Evolutionary conservation across 2,797 vertebrate species (phyloP).

Genomic region (Notolabrus celidotus): DNA sequence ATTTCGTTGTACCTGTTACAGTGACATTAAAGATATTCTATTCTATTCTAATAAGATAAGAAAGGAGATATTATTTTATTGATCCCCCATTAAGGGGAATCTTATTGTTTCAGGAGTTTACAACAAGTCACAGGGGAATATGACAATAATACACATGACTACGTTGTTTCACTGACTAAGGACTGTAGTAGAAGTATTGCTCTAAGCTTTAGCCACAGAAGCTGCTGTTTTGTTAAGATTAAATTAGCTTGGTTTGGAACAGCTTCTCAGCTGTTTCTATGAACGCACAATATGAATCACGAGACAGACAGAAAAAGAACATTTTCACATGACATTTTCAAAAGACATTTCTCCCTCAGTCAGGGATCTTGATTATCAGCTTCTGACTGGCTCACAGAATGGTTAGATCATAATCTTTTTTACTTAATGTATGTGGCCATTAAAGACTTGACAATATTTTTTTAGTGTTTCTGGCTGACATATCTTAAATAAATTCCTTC

Average conservation of each 20-base stretch:
- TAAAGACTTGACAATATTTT: slow-evolving; percentile 18
- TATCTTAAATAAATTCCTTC: slow-evolving; percentile 30
- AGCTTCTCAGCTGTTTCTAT: background rate
- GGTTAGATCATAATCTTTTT: slow-evolving; percentile 14
- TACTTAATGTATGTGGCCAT: slow-evolving; percentile 5
- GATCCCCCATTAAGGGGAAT: too few species aligned
- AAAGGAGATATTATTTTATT: too few species aligned
- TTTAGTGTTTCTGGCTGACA: slow-evolving; percentile 34
- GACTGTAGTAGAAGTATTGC: background rate
- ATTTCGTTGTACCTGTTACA: too few species aligned
- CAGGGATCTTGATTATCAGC: slow-evolving; percentile 22
- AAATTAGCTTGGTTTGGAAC: background rate
- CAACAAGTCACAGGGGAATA: too few species aligned
- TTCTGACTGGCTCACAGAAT: slow-evolving; percentile 18
- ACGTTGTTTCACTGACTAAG: background rate
- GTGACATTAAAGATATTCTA: too few species aligned
- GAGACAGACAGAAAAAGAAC: background rate
- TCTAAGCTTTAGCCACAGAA: too few species aligned
- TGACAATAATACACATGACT: background rate
- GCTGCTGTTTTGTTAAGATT: background rate
- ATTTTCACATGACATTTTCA: slow-evolving; percentile 9
- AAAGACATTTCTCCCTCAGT: slow-evolving; percentile 20
- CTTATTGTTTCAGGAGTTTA: too few species aligned
- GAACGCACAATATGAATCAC: background rate
- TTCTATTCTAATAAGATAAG: too few species aligned